These are phyloP conservation scores for Pteropus alecto DNA, from an alignment of 2,113 vertebrate species.

Conservation along the genomic window DNA sequence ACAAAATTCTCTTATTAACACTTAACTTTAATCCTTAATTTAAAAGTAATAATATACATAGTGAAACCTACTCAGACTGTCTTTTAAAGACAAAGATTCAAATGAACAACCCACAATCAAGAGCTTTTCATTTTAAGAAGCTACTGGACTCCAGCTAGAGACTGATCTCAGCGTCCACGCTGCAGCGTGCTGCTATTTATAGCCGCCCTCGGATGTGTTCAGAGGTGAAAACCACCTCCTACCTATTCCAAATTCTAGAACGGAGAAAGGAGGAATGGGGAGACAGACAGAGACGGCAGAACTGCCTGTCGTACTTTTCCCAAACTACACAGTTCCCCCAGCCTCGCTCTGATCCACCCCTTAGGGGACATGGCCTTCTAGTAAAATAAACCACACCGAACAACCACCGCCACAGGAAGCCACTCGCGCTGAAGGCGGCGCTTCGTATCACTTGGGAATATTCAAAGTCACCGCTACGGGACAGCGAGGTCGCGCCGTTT, in stretches of 20 bases:
- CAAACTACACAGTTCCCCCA: background rate
- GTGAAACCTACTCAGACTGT: background rate
- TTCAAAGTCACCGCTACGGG: background rate
- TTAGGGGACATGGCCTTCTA: background rate
- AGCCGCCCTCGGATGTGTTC: background rate
- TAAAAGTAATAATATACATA: background rate
- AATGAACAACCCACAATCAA: background rate
- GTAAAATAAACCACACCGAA: background rate
- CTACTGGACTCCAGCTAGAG: background rate
- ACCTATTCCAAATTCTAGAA: background rate
- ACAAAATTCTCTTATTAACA: background rate
- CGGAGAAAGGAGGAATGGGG: too few species aligned
- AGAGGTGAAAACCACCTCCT: background rate
- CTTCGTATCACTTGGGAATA: fast-evolving
- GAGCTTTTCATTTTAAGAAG: background rate
- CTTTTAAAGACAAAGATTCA: background rate
- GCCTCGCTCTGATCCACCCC: background rate
- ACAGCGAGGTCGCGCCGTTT: too few species aligned
- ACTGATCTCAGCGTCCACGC: background rate
- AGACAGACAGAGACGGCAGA: background rate
- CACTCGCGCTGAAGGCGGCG: background rate
- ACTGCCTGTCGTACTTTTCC: background rate
- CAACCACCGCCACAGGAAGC: background rate
- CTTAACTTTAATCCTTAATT: background rate
- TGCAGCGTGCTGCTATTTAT: background rate